Percentiles rank a stretch among this genome's conserved stretches.
Evolutionary conservation across 1,140 invertebrate species (phyloP).

Genomic region (Listronotus bonariensis): DNA sequence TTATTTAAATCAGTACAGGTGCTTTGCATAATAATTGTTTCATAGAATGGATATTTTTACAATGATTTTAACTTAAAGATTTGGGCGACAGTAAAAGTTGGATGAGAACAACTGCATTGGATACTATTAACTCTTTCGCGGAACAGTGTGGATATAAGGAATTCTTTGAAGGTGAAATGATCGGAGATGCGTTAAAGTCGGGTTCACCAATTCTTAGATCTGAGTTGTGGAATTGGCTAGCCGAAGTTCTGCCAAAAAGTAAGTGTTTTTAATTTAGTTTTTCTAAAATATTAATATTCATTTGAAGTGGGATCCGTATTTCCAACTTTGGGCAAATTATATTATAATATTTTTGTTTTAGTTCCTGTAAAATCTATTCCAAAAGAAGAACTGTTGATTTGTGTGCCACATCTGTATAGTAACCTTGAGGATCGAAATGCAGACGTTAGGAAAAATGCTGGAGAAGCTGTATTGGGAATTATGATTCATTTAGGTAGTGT

Average conservation of each 20-base stretch:
- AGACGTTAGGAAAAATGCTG: conserved; percentile 88
- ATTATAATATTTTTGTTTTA: conserved; percentile 43
- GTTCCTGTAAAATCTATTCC: conserved; percentile 72
- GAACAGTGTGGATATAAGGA: conserved; percentile 79
- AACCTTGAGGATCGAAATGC: conserved; percentile 90
- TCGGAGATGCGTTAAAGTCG: conserved; percentile 80
- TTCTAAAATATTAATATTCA: neutral
- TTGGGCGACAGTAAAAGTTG: conserved; percentile 72
- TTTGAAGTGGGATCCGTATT: no score
- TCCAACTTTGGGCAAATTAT: conserved; percentile 1
- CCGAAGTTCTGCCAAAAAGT: conserved; percentile 77
- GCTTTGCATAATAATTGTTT: no score
- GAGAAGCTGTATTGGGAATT: conserved; percentile 86
- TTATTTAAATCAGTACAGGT: no score
- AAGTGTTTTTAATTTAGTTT: conserved; percentile 41
- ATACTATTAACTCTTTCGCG: conserved; percentile 82
- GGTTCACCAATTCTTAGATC: conserved; percentile 82
- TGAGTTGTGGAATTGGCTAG: conserved; percentile 84
- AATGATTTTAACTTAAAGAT: conserved; percentile 52
- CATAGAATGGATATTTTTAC: no score
- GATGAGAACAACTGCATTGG: conserved; percentile 76
- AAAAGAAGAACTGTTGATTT: conserved; percentile 79
- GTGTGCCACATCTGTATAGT: conserved; percentile 78
- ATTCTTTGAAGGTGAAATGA: conserved; percentile 88
- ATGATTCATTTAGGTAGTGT: conserved; percentile 84